Percentiles rank a stretch among this genome's conserved stretches.
Evolutionary conservation across 1,140 invertebrate species (phyloP).

Genomic region (Diachasma alloeum): DNA sequence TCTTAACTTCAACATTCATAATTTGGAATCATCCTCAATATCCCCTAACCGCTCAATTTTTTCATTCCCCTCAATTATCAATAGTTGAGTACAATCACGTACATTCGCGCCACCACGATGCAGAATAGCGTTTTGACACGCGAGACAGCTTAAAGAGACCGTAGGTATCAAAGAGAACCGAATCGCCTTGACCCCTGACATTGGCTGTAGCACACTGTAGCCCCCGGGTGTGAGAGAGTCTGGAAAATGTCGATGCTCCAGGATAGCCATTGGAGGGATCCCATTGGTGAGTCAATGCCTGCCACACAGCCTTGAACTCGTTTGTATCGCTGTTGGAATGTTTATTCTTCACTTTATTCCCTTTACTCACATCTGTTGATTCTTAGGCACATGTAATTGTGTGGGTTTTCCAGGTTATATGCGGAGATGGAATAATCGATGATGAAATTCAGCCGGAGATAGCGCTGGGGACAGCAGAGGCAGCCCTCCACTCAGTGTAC

Average conservation of each 20-base stretch:
- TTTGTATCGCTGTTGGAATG: neutral
- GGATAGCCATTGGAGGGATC: neutral
- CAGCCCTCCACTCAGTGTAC: neutral
- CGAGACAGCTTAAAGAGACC: constrained; percentile 39
- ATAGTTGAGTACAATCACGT: neutral
- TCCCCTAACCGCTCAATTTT: neutral
- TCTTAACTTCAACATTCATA: too few species aligned
- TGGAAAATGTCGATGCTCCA: constrained; percentile 17
- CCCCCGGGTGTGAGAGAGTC: neutral
- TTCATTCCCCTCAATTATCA: neutral
- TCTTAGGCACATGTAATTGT: neutral
- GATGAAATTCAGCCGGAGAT: neutral
- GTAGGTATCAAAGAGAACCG: constrained; percentile 41
- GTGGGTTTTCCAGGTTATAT: neutral
- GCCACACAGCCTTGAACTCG: neutral
- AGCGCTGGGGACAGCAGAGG: neutral
- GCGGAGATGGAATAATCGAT: neutral
- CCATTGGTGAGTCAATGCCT: neutral
- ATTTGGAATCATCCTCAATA: too few species aligned
- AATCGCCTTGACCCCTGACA: constrained; percentile 52
- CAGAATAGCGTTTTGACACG: constrained; percentile 44
- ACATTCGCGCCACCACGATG: neutral
- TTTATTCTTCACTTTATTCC: neutral
- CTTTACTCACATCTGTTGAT: neutral
- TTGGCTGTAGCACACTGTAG: constrained; percentile 25